These are phyloP conservation scores for Idaea biselata DNA, from an alignment of 2,888 invertebrate genomes.

Conservation along the genomic window DNA sequence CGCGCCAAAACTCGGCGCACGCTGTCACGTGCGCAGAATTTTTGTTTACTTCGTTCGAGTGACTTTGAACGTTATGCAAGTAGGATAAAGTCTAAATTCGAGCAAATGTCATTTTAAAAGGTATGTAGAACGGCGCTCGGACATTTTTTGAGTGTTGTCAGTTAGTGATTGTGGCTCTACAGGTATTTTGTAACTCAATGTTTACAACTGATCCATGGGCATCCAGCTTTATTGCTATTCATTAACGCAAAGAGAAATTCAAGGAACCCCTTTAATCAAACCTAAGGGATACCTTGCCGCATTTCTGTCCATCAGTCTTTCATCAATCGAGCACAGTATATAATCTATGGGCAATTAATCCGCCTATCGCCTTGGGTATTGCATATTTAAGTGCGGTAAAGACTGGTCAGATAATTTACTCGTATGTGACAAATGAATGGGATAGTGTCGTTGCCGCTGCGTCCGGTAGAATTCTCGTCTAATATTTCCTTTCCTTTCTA, in stretches of 20 bases:
- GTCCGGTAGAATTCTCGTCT: slow-evolving; percentile 6
- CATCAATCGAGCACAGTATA: background rate
- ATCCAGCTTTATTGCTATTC: background rate
- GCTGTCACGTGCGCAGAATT: no score
- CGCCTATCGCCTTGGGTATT: background rate
- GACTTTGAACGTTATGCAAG: no score
- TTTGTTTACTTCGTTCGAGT: no score
- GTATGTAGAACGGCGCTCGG: no score
- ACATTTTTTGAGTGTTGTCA: no score
- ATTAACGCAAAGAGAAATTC: background rate
- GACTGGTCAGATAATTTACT: slow-evolving; percentile 10
- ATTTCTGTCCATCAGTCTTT: background rate
- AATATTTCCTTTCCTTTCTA: slow-evolving; percentile 4
- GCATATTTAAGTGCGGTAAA: background rate
- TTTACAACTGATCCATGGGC: background rate
- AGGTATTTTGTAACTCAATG: no score
- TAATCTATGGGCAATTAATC: slow-evolving; percentile 2
- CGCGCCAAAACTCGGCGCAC: no score
- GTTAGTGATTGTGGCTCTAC: no score
- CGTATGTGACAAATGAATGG: slow-evolving; percentile 21
- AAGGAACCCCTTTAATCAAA: background rate
- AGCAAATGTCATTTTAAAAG: no score
- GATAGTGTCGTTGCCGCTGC: slow-evolving; percentile 3
- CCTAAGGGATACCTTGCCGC: background rate
- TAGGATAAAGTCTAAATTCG: no score